Percentiles rank a stretch among this genome's conserved stretches.
phyloP scores from a whole-genome alignment of 2,113 vertebrate species.

The Eretmochelys imbricata region DNA sequence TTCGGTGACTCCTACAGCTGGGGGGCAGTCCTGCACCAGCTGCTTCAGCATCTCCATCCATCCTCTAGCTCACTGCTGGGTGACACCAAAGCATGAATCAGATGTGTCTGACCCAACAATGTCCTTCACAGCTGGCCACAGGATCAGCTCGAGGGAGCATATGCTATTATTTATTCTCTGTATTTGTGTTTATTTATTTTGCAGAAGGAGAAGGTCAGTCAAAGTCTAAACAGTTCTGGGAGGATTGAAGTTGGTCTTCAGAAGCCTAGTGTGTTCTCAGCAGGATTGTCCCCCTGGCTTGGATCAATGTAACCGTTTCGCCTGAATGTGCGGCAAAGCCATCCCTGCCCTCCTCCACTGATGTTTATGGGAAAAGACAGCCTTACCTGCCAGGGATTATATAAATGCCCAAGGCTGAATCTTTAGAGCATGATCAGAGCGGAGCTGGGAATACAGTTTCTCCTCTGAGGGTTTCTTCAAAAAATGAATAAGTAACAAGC shows the following conservation, averaged over 20 bases:
- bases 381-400: not conserved
- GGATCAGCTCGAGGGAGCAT: not conserved
- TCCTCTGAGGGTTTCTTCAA: not conserved
- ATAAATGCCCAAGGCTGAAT: not conserved
- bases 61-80: not conserved
- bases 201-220: not conserved
- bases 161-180: not conserved
- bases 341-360: not conserved
- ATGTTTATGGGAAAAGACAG: not conserved
- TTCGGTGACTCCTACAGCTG: not conserved
- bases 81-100: not conserved
- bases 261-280: not conserved
- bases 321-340: not conserved
- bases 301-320: not conserved
- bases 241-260: not conserved
- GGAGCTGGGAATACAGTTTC: not conserved
- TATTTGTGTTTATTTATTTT: not conserved
- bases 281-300: not conserved
- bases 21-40: too few species aligned
- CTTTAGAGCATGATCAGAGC: not conserved
- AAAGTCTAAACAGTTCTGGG: not conserved
- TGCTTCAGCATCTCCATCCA: not conserved
- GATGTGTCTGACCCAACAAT: not conserved
- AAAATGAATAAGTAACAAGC: not conserved
- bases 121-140: not conserved